Conservation (phyloP, 2,888 invertebrate species). For the Lasioglossum figueresi region DNA sequence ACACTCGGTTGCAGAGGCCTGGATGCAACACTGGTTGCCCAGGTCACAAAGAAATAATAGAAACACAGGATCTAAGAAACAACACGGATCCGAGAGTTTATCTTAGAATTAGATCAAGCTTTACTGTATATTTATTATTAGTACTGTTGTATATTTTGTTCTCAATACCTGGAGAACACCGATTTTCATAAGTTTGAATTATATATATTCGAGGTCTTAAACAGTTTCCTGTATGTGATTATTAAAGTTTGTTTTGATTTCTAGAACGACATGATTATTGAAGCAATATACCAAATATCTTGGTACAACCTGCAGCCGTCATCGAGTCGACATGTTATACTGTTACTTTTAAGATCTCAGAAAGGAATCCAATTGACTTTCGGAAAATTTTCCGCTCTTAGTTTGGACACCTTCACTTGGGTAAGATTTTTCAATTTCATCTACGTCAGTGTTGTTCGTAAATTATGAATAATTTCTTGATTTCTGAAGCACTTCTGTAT, state of each 20-base stretch:
- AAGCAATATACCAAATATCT: constrained; percentile 53
- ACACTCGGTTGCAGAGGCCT: too few relatives aligned
- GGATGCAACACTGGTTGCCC: too few relatives aligned
- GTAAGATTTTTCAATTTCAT: constrained; percentile 36
- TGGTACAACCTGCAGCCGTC: constrained; percentile 64
- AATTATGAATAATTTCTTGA: background rate
- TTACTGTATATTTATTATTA: background rate
- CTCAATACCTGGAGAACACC: background rate
- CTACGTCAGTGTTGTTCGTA: background rate
- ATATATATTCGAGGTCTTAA: background rate
- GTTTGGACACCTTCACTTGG: constrained; percentile 55
- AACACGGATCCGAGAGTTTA: too few relatives aligned
- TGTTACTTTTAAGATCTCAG: constrained; percentile 59
- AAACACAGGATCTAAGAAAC: too few relatives aligned
- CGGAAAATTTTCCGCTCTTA: constrained; percentile 64
- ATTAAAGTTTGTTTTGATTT: background rate
- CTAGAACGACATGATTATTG: constrained; percentile 59
- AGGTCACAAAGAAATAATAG: too few relatives aligned
- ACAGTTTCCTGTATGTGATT: too few relatives aligned
- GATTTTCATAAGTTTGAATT: background rate
- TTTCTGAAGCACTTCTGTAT: background rate
- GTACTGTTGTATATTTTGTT: background rate
- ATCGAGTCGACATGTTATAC: constrained; percentile 47
- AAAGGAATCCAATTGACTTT: constrained; percentile 59
- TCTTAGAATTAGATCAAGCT: too few relatives aligned